Conservation (phyloP, 1,140 invertebrate genomes). For the Diorhabda carinulata region DNA sequence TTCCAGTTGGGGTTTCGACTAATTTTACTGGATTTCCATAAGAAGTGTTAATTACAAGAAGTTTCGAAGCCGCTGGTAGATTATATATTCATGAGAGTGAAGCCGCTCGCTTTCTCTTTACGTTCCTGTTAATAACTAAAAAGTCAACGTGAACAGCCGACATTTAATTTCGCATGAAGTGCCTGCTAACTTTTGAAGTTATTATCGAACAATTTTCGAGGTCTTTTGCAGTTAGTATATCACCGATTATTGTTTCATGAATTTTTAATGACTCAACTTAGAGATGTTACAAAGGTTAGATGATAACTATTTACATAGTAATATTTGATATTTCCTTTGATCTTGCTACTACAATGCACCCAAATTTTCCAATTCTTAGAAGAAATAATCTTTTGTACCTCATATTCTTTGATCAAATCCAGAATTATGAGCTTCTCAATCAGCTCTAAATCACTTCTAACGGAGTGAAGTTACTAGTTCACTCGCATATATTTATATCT, state of each 20-base stretch:
- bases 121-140: constrained; percentile 19
- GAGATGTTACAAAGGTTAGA: too few species aligned
- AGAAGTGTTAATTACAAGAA: constrained; percentile 40
- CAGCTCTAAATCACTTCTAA: too few species aligned
- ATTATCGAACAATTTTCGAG: constrained; percentile 1
- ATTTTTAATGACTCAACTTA: too few species aligned
- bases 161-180: constrained; percentile 17
- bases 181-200: constrained; percentile 10
- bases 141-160: constrained; percentile 13
- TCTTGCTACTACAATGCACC: too few species aligned
- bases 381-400: too few species aligned
- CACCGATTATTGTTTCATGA: background rate
- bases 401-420: too few species aligned
- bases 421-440: too few species aligned
- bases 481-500: too few species aligned
- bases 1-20: constrained; percentile 31
- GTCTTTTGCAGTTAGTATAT: background rate
- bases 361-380: too few species aligned
- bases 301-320: too few species aligned
- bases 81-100: constrained; percentile 18
- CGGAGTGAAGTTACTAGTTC: too few species aligned
- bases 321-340: too few species aligned
- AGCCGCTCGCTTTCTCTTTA: constrained; percentile 7
- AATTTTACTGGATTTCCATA: constrained; percentile 42
- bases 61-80: constrained; percentile 11